Percentiles rank a stretch among this genome's conserved stretches.
These are phyloP conservation scores for Hymenopus coronatus DNA, from an alignment of 2,888 invertebrate genomes.

Conservation along the genomic window DNA sequence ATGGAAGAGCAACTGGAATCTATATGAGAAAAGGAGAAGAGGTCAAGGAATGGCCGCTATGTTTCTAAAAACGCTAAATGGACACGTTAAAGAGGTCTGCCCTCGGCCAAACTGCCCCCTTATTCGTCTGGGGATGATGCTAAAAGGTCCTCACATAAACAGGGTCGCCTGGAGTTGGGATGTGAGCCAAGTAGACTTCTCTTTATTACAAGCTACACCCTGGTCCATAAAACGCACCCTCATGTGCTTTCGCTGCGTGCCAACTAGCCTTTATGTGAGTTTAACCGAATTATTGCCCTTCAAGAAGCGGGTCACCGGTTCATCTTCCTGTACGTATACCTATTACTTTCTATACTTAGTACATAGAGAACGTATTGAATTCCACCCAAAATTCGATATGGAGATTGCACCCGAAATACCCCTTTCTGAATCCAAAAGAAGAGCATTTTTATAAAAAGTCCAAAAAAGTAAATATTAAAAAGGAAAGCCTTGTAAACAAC, in stretches of 20 bases:
- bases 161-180: not conserved
- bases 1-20: not conserved
- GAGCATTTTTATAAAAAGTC: too few relatives aligned
- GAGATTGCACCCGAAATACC: too few relatives aligned
- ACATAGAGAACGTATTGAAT: too few relatives aligned
- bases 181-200: not conserved
- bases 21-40: not conserved
- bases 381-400: too few relatives aligned
- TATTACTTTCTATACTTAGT: too few relatives aligned
- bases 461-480: too few relatives aligned
- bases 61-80: not conserved
- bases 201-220: not conserved
- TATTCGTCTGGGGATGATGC: not conserved
- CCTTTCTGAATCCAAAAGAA: too few relatives aligned
- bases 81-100: not conserved
- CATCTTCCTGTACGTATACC: too few relatives aligned
- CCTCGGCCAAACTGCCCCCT: not conserved
- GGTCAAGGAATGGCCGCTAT: not conserved
- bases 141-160: not conserved
- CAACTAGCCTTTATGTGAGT: too few relatives aligned
- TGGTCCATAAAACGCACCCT: not conserved
- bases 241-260: not conserved
- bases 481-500: too few relatives aligned
- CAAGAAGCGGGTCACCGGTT: too few relatives aligned
- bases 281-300: too few relatives aligned